Base-by-base conservation (phyloP, 1,140 invertebrate species). In the Solen grandis region DNA sequence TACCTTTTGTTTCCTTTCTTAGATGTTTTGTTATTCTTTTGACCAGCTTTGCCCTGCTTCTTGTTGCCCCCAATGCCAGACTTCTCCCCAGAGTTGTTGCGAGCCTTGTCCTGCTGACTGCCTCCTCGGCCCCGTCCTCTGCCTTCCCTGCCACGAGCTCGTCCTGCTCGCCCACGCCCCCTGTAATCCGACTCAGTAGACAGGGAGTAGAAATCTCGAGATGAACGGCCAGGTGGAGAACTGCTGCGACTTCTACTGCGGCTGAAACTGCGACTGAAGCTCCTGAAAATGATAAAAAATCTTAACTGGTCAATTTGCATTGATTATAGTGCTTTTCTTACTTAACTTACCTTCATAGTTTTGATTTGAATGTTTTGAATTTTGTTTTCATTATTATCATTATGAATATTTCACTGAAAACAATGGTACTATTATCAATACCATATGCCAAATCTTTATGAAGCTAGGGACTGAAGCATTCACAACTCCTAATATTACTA, bases 11-110 rank as follows among this genome's bases (percentile, higher is more conserved):
- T 22, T 16, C 41, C 68, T 65, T 79, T 78, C 10, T 63, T 63
- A 29, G 63, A 70, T 54, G 84, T 86, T 19, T 85, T 82, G 13
- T 77, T 84, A 29, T 85, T 88, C 54, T 80, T 31, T 25, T 68
- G 50, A n/a, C 62, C 33, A n/a, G 35, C 27, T 63, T 73, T 70
- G 46, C 66, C 59, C 78, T 79, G 29, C 65, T 63, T 60, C 63
- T 73, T 69, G 73, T 82, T 52, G 46, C 59, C 36, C 31, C 62
- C n/a, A 22, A 52, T 16, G 19, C 22, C n/a, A 29, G 35, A 16
- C 16, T 14, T 55, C 46, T 66, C 54, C 25, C 70, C 70, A 29
- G 70, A 73, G 57, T 41, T 52, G 33, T 63, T 73, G 57, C 60
- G 62, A 5, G 31, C 10, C 31, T 54, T 72, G 46, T 57, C 83